Base-by-base conservation (phyloP, 2,888 invertebrate genomes). In the Bimastos eiseni region DNA sequence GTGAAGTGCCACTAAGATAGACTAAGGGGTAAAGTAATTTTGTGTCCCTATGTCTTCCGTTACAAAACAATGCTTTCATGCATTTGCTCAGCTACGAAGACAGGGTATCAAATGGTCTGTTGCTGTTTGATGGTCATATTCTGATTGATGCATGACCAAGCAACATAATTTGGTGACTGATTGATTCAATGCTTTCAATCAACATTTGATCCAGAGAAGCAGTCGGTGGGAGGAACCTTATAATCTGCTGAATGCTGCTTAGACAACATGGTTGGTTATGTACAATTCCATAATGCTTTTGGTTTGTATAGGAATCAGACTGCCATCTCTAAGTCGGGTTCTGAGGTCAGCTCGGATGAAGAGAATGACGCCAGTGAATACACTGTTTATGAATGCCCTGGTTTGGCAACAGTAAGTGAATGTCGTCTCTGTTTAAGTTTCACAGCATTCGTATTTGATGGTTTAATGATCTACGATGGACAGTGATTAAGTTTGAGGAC, bases 301-400 rank as follows among this genome's bases (percentile, higher is more conserved):
- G 3, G 34, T 86, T 86, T 86, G 37, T 86, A 36, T 86, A 86
- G 86, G 86, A 86, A 37, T 86, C 37, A 89, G 89, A 49, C 41
- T 6, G 13, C 49, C n/a, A 24, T 34, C 37, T 34, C 89, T 19
- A 89, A 89, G 89, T 41, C 89, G 8, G 89, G 49, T 34, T 41
- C 41, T 4, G 89, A 89, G 38, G 44, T 89, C 21, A 90, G 88
- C 17, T 89, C 89, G 34, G 91, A 91, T 11, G 91, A 91, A 38
- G 41, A 55, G 24, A 83, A 86, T 34, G 91, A 88, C 38, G 91
- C 88, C 49, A 90, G 90, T 88, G 90, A 91, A 38, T 88, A 91
- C 41, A 90, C 91, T 15, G 91, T 91, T 38, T 91, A 91, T 36
- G 91, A 90, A 44, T 91, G 90, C 55, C 90, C 90, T 49, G 91